Conservation (phyloP, 2,797 vertebrate species). For the Chaenodraco wilsoni region DNA sequence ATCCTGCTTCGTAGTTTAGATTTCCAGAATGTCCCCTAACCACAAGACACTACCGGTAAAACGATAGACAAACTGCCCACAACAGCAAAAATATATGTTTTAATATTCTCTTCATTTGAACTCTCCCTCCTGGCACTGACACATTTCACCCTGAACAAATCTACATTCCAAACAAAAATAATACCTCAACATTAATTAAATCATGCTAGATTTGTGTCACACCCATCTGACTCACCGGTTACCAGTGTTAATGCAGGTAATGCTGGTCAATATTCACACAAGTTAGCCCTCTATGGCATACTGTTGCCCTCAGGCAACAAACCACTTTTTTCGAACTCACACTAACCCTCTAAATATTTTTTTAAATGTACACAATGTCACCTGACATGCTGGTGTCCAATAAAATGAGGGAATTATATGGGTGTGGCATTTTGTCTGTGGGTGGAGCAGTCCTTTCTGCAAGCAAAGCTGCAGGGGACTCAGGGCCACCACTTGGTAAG, state of each 20-base stretch:
- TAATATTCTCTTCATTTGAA: neutral
- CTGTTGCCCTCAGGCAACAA: no score
- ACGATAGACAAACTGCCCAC: neutral
- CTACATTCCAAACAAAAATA: neutral
- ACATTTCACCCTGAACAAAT: neutral
- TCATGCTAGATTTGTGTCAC: no score
- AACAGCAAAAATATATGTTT: neutral
- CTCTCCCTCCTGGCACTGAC: neutral
- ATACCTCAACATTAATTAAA: neutral
- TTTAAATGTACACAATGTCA: no score
- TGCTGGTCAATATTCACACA: constrained; percentile 1
- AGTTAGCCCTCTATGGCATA: neutral
- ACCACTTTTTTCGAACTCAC: no score
- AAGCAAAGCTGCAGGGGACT: no score
- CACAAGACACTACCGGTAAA: constrained; percentile 15
- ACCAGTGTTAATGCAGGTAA: neutral
- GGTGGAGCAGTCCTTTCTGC: no score
- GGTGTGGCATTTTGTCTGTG: no score
- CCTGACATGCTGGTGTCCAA: no score
- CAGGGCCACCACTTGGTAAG: no score
- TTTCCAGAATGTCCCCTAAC: constrained; percentile 1
- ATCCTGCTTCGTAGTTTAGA: no score
- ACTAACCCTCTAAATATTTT: no score
- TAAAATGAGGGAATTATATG: no score
- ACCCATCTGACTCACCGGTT: neutral